Evolutionary conservation across 2,888 invertebrate genomes (phyloP).

Genomic region (Diarsia rubi): DNA sequence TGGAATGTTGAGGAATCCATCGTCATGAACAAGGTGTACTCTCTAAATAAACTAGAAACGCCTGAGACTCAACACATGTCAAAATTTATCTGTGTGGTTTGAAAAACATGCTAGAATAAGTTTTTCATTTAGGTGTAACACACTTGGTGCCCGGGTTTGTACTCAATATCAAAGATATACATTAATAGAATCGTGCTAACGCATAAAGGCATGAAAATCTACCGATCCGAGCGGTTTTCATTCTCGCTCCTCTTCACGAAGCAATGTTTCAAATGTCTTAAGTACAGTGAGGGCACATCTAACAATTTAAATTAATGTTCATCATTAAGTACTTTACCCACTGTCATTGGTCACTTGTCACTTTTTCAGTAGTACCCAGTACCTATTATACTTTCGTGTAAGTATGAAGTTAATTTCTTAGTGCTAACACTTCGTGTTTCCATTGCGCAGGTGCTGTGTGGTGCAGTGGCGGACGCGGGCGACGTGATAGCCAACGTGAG

Average conservation of each 20-base stretch:
- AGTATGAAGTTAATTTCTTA: background rate
- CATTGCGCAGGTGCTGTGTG: slow-evolving; percentile 86
- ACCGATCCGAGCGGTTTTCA: background rate
- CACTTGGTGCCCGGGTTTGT: background rate
- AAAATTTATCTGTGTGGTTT: background rate
- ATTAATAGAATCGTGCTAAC: background rate
- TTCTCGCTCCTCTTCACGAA: background rate
- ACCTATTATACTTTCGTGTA: background rate
- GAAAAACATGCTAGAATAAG: background rate
- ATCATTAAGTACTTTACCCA: background rate
- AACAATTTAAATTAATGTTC: background rate
- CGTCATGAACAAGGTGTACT: background rate
- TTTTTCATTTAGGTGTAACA: background rate
- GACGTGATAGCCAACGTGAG: slow-evolving; percentile 88
- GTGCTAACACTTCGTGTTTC: background rate
- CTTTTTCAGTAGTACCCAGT: no score
- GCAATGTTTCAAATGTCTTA: background rate
- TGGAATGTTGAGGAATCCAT: background rate
- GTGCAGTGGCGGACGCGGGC: slow-evolving; percentile 88
- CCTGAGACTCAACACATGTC: background rate
- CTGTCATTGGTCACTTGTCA: background rate
- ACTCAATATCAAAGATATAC: background rate
- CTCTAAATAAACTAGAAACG: background rate
- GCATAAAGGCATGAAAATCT: background rate
- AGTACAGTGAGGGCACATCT: background rate